phyloP scores from a whole-genome alignment of 2,797 vertebrate species.

The Melanotaenia boesemani region DNA sequence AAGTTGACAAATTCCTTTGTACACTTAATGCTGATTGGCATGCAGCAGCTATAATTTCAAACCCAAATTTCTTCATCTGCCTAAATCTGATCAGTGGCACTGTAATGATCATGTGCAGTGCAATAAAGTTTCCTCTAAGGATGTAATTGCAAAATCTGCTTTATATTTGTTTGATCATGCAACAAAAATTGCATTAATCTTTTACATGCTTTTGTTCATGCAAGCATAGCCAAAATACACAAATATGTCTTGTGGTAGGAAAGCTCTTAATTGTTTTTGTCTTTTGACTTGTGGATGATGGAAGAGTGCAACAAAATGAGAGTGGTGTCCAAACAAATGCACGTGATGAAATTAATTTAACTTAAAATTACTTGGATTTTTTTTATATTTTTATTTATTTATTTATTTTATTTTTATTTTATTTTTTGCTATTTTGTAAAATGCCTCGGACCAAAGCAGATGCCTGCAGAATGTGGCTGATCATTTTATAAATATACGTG shows the following conservation, averaged over 20 bases:
- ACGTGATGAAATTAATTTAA: too few relatives aligned
- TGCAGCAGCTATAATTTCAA: conserved; percentile 14
- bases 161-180: neutral
- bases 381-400: too few relatives aligned
- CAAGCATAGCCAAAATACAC: neutral
- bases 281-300: neutral
- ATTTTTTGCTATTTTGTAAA: too few relatives aligned
- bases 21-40: neutral
- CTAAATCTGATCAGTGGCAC: conserved; percentile 2
- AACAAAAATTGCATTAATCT: neutral
- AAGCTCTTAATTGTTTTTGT: neutral
- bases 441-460: too few relatives aligned
- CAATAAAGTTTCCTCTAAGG: neutral
- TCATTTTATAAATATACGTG: too few relatives aligned
- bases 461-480: too few relatives aligned
- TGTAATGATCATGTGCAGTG: neutral
- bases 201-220: neutral
- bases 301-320: too few relatives aligned
- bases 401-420: too few relatives aligned
- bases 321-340: too few relatives aligned
- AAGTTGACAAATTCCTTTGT: neutral
- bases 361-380: too few relatives aligned
- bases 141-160: neutral
- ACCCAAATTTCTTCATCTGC: conserved; percentile 9
- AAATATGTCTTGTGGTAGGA: neutral